Conservation (phyloP, 2,113 vertebrate genomes). For the Lamprologus callipterus region DNA sequence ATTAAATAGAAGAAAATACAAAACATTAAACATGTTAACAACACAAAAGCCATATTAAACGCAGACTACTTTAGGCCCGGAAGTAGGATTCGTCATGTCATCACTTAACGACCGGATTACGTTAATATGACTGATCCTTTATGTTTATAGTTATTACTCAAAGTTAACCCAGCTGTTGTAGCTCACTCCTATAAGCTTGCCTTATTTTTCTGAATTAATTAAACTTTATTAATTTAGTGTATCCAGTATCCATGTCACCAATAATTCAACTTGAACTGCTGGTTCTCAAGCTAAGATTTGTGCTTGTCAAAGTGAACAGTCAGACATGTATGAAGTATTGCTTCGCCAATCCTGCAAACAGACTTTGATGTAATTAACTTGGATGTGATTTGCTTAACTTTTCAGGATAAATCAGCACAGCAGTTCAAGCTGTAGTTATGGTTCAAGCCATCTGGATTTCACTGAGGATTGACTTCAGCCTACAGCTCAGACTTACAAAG, state of each 20-base stretch:
- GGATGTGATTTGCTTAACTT: not conserved
- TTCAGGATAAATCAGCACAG: not conserved
- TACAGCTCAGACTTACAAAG: constrained; percentile 10
- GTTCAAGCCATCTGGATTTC: not conserved
- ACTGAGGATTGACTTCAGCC: not conserved
- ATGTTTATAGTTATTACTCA: not conserved
- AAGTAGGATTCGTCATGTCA: no score
- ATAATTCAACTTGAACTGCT: not conserved
- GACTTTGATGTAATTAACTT: not conserved
- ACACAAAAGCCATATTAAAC: no score
- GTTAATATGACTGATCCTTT: not conserved
- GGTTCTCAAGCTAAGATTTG: not conserved
- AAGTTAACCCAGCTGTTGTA: not conserved
- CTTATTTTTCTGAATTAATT: not conserved
- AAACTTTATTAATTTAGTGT: not conserved
- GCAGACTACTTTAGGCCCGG: no score
- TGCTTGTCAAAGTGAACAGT: not conserved
- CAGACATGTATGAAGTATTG: not conserved
- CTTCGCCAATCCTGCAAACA: not conserved
- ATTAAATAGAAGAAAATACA: no score
- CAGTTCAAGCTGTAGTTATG: not conserved
- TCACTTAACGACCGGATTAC: not conserved
- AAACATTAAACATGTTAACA: no score
- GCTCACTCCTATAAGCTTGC: not conserved
- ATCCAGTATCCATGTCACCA: not conserved